Evolutionary conservation across 2,888 invertebrate genomes (phyloP).

Genomic region (Megaustenia siamemsis): DNA sequence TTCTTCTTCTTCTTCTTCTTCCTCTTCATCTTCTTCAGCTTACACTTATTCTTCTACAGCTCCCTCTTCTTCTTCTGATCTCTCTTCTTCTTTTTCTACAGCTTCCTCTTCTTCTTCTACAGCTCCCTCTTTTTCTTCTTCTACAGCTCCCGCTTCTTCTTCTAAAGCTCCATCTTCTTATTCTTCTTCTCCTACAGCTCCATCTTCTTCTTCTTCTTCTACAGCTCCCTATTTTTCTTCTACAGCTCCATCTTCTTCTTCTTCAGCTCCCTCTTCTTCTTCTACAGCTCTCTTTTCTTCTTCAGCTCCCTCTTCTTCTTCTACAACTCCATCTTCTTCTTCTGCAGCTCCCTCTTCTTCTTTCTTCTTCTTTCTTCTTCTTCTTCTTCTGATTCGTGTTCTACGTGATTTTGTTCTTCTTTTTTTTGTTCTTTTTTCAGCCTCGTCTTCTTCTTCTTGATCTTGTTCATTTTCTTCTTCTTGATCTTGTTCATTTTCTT

Average conservation of each 20-base stretch:
- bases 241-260: background rate
- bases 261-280: background rate
- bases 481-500: too few species aligned
- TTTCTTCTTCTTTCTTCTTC: background rate
- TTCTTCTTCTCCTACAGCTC: slow-evolving; percentile 6
- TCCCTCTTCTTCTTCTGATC: too few species aligned
- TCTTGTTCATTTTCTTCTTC: too few species aligned
- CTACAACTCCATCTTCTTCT: too few species aligned
- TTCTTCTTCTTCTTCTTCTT: background rate
- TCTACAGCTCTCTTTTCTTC: background rate
- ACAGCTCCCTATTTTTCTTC: background rate
- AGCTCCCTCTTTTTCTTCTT: background rate
- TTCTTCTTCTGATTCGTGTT: background rate
- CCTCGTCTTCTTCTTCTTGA: too few species aligned
- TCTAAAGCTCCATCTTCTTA: background rate
- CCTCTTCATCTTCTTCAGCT: background rate
- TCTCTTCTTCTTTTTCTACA: too few species aligned
- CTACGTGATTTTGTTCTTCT: too few species aligned
- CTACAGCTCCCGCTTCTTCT: background rate
- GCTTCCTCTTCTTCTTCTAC: background rate
- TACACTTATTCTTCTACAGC: too few species aligned
- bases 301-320: background rate
- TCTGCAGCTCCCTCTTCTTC: background rate
- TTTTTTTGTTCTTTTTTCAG: background rate
- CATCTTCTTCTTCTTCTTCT: background rate